Conservation (phyloP, 2,113 vertebrate genomes). For the Phylloscopus trochiloides region DNA sequence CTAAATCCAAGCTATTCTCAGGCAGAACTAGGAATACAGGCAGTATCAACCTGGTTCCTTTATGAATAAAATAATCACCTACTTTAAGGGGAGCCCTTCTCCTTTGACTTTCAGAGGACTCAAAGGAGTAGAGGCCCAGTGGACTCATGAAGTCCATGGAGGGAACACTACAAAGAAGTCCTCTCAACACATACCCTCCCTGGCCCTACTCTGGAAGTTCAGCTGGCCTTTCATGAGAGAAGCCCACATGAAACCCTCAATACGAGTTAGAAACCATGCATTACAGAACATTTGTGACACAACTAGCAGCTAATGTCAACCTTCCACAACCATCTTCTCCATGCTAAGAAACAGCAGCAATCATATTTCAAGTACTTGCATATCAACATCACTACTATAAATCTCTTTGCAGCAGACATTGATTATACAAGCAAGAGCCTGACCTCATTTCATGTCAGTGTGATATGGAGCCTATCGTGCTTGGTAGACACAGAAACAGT, state of each 20-base stretch:
- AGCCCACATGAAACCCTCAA: not conserved
- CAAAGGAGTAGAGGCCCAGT: not conserved
- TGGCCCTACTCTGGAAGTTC: not conserved
- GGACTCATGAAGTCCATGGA: not conserved
- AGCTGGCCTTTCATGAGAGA: not conserved
- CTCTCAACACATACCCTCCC: fast-evolving
- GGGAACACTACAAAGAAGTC: not conserved
- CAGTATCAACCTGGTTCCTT: not conserved
- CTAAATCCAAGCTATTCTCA: not conserved
- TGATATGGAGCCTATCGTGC: not conserved
- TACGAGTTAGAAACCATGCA: not conserved
- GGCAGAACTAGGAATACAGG: not conserved
- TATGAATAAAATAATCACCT: not conserved
- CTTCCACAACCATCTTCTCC: not conserved
- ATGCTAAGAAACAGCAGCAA: not conserved
- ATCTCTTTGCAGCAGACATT: not conserved
- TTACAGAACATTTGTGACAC: not conserved
- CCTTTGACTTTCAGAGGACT: not conserved
- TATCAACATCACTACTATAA: not conserved
- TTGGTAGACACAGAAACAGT: not conserved
- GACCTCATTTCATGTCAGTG: not conserved
- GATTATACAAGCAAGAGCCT: not conserved
- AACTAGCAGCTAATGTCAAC: not conserved
- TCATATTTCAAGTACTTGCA: not conserved
- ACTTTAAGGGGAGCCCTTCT: not conserved